phyloP scores from a whole-genome alignment of 2,888 invertebrate species.

The Zaprionus obscuricornis region DNA sequence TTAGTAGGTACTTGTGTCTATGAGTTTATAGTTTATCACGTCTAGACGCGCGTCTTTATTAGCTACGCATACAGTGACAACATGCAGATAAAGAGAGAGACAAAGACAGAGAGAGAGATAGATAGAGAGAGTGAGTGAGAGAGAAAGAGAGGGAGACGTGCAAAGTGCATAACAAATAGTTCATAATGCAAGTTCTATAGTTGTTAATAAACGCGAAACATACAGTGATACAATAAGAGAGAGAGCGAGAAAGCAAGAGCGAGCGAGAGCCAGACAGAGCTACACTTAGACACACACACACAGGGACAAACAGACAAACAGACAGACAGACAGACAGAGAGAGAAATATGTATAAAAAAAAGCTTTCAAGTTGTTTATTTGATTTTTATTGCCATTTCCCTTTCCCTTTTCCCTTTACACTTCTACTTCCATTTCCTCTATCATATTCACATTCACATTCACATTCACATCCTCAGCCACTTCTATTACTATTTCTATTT shows the following conservation, averaged over 20 bases:
- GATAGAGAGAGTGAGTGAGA: neutral
- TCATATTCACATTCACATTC: conserved; percentile 24
- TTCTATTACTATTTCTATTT: conserved; percentile 6
- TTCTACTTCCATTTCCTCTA: too few relatives aligned
- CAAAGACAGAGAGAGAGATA: neutral
- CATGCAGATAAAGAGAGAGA: neutral
- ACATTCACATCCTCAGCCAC: too few relatives aligned
- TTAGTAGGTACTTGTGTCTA: too few relatives aligned
- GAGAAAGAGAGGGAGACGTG: neutral
- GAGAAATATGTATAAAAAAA: too few relatives aligned
- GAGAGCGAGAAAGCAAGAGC: too few relatives aligned
- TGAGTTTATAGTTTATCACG: conserved; percentile 66
- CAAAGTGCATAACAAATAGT: conserved; percentile 20
- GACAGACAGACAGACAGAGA: too few relatives aligned
- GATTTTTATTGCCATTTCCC: conserved; percentile 3
- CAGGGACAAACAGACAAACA: too few relatives aligned
- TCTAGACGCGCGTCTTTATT: conserved; percentile 64
- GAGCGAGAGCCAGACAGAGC: too few relatives aligned
- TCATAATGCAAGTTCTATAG: conserved; percentile 20
- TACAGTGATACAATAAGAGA: too few relatives aligned
- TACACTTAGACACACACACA: neutral
- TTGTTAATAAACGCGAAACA: conserved; percentile 3
- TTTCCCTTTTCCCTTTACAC: too few relatives aligned
- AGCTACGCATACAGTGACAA: conserved; percentile 36
- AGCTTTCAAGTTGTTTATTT: conserved; percentile 25